Base-by-base conservation (phyloP, 1,140 invertebrate species). In the Agraylea sexmaculata region DNA sequence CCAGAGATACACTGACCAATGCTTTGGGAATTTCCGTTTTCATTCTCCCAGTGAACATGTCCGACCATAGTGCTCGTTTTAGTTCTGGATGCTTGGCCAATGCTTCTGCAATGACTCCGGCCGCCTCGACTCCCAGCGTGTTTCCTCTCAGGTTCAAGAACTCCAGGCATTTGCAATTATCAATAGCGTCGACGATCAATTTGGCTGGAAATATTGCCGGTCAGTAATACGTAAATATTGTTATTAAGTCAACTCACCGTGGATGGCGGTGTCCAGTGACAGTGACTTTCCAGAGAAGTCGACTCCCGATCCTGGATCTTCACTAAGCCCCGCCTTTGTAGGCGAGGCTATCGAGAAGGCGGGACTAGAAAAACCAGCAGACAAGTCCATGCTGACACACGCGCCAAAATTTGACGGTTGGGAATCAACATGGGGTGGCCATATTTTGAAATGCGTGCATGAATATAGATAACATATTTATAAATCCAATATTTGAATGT, bases 11-110 rank as follows among this genome's bases (percentile, higher is more conserved):
- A 59, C 53, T 68, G 63, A 83, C 80, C 50, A 99, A 62, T 17
- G 92, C 88, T 42, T 75, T 66, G 4, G 94, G 94, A 55, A 99
- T 98, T 70, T 99, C 94, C 12, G 80, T 75, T 63, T 96, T 98
- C 57, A 93, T 74, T 33, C 94, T 70, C 0, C 92, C 79, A 8
- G 91, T 95, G 52, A 99, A 99, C 69, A 98, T 81, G 58, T 99
- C 93, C 53, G 92, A 94, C 84, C 92, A 97, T 37, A 87, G 58
- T 0, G 88, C 88, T 52, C 74, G 71, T 54, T 87, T 79, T 49
- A 96, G 75, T 46, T 75, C 68, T 2, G 80, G 74, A 54, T 89
- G 82, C 25, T 69, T 70, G 48, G 81, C 71, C 4, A 98, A 61
- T 0, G 81, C 79, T 55, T 86, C 75, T 0, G 80, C 83, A 37